Percentiles rank a stretch among this genome's conserved stretches.
Evolutionary conservation across 2,113 vertebrate genomes (phyloP).

Genomic region (Turdus rufiventris): DNA sequence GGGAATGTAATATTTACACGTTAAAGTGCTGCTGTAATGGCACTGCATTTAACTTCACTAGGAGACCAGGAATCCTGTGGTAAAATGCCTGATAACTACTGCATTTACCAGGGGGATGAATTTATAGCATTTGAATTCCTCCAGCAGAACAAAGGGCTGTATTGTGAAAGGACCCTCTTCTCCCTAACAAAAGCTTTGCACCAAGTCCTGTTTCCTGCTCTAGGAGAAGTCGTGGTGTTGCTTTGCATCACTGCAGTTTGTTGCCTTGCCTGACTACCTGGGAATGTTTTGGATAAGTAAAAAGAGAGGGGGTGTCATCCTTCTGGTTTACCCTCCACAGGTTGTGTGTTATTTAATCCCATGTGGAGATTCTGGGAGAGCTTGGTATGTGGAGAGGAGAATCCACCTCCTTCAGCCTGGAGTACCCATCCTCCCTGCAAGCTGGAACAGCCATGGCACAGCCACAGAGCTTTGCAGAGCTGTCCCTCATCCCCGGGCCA

Average conservation of each 20-base stretch:
- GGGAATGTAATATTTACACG: constrained; percentile 66
- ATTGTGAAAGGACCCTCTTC: constrained; percentile 54
- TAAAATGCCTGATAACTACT: constrained; percentile 67
- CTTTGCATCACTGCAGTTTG: background rate
- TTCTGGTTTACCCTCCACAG: background rate
- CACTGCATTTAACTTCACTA: constrained; percentile 66
- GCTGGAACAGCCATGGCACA: background rate
- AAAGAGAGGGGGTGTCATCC: background rate
- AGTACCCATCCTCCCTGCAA: background rate
- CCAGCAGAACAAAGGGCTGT: constrained; percentile 55
- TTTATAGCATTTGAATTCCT: constrained; percentile 63
- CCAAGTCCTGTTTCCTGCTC: background rate
- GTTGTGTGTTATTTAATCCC: background rate
- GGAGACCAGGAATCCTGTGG: constrained; percentile 65
- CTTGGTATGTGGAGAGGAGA: accelerated
- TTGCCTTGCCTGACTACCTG: background rate
- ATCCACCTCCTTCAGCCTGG: background rate
- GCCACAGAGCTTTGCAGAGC: background rate
- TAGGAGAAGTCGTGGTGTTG: background rate
- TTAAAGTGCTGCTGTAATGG: constrained; percentile 68
- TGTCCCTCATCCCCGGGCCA: background rate
- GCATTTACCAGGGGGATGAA: constrained; percentile 63
- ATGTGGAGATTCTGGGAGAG: background rate
- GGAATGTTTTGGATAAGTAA: background rate
- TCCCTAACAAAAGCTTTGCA: constrained; percentile 27